A percentile compares a stretch with the other conserved stretches of the same genome.
Evolutionary conservation across 2,888 invertebrate species (phyloP).

Genomic region (Agonopterix alstromeriana): DNA sequence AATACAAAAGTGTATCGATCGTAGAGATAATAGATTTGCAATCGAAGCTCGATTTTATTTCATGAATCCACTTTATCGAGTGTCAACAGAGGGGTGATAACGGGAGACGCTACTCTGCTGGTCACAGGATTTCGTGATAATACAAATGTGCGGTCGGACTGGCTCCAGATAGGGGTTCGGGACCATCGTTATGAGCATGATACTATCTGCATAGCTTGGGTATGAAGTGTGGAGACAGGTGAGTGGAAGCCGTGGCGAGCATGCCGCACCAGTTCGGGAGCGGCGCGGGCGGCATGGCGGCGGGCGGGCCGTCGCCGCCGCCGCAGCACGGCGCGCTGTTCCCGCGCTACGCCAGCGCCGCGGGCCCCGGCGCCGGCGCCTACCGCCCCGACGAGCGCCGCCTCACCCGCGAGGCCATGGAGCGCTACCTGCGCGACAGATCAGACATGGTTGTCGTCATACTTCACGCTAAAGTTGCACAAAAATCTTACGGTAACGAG

Average conservation of each 20-base stretch:
- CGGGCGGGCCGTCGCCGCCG: constrained; percentile 86
- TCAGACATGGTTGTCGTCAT: constrained; percentile 98
- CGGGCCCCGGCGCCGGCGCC: constrained; percentile 75
- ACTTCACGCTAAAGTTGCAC: constrained; percentile 99
- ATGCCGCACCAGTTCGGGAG: constrained; percentile 91
- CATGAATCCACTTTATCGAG: constrained; percentile 7
- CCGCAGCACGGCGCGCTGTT: constrained; percentile 76
- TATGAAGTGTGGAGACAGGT: constrained; percentile 51
- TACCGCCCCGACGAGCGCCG: constrained; percentile 88
- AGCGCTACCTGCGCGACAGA: constrained; percentile 94
- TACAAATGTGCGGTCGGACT: constrained; percentile 11
- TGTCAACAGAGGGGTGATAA: constrained; percentile 16
- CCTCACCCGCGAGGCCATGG: constrained; percentile 95
- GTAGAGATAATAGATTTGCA: constrained; percentile 28
- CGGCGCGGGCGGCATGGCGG: constrained; percentile 81
- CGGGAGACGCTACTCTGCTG: constrained; percentile 27
- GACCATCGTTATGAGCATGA: constrained; percentile 18
- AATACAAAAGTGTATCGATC: constrained; percentile 70
- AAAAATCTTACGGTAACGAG: constrained; percentile 99
- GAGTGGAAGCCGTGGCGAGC: constrained; percentile 70
- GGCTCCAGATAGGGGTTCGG: constrained; percentile 28
- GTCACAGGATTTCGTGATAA: constrained; percentile 12
- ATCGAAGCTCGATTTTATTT: constrained; percentile 12
- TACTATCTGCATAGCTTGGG: constrained; percentile 17
- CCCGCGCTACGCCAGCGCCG: constrained; percentile 79